Evolutionary conservation across 2,797 vertebrate species (phyloP).

Genomic region (Acropternis orthonyx): DNA sequence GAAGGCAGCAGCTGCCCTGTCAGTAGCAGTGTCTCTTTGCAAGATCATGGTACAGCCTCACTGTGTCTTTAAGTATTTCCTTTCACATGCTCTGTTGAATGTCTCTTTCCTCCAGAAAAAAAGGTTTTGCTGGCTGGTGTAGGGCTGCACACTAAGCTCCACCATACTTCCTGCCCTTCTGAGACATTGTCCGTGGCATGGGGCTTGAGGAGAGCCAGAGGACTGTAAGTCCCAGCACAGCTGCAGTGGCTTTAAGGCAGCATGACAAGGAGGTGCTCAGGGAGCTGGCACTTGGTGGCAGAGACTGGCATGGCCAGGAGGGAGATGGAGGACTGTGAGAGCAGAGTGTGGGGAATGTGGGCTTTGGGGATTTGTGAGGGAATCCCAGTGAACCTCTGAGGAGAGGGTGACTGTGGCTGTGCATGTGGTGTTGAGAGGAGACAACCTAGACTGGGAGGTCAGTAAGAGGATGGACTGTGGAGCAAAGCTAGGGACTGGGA

Average conservation of each 20-base stretch:
- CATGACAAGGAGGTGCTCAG: neutral
- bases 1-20: neutral
- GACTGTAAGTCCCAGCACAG: neutral
- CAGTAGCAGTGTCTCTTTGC: neutral
- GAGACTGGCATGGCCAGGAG: neutral
- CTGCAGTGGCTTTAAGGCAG: neutral
- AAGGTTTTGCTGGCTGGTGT: neutral
- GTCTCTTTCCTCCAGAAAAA: neutral
- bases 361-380: neutral
- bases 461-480: neutral
- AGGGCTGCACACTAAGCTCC: neutral
- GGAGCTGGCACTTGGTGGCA: neutral
- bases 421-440: neutral
- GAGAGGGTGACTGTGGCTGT: neutral
- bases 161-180: neutral
- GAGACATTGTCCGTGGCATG: neutral
- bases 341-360: rapidly evolving
- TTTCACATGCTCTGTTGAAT: neutral
- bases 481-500: neutral
- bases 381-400: neutral
- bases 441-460: neutral
- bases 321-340: neutral
- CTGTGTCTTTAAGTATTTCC: neutral
- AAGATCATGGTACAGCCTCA: neutral
- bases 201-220: neutral